Evolutionary conservation across 2,113 vertebrate species (phyloP), one percentile per base, ranked within the genome.

Genomic region (Malurus melanocephalus): DNA sequence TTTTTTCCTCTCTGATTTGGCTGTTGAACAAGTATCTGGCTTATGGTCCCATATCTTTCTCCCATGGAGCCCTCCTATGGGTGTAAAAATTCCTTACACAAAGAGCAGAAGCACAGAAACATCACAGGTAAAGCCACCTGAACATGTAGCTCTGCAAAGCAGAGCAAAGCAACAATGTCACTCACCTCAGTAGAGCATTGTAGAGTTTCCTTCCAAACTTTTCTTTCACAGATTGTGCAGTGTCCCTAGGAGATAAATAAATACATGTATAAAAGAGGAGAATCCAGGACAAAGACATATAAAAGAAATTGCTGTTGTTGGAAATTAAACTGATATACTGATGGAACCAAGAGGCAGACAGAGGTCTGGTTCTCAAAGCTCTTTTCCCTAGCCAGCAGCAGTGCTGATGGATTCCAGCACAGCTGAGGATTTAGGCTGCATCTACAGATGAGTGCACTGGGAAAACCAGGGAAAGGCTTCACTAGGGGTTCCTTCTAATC

Each of bases 181-280:
- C 98, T 95, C 93, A 99, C 99, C 96, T 98, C 87, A 99, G 89
- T 71, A 99, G 94, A 27, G 98, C 98, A n/a, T 99, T 98, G 73
- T 99, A 99, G 68, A 99, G 97, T 65, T 98, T 98, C 94, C 98
- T 99, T 42, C 99, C 99, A 97, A 99, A 99, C 95, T 99, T 99
- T 94, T 99, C 99, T 89, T 99, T 99, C 93, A 99, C 97, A 18
- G 96, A 94, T 38, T 99, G 98, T 35, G 98, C 99, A 13, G 98
- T 99, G 89, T 99, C 99, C 99, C 99, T 99, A 55, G 76, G 57
- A 95, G 86, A 89, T 3, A 83, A 80, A 89, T 32, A 69, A 65
- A 81, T 59, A 24, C 2, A 69, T 15, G 15, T 12, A 59, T 35
- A 62, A 88, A 93, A 43, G 38, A 53, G 19, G 32, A 89, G 28